phyloP scores from a whole-genome alignment of 2,888 invertebrate species.

The Diaperis boleti region DNA sequence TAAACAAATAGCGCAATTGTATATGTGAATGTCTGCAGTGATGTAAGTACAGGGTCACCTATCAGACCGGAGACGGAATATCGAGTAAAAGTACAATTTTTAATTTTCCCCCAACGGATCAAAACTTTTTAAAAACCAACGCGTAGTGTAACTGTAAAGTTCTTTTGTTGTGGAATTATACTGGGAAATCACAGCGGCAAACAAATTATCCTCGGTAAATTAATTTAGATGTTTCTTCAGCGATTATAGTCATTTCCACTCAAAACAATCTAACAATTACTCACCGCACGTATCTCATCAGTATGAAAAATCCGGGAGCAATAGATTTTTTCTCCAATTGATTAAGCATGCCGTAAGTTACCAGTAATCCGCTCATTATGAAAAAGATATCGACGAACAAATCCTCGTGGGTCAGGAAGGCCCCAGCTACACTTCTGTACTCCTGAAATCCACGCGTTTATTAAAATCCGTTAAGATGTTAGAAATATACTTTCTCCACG shows the following conservation, averaged over 20 bases:
- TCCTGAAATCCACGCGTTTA: conserved; percentile 51
- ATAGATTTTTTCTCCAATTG: conserved; percentile 64
- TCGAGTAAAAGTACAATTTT: too few species aligned
- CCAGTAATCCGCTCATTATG: conserved; percentile 72
- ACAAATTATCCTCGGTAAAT: background rate
- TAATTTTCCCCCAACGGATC: too few species aligned
- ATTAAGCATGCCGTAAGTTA: conserved; percentile 66
- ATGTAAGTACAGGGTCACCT: too few species aligned
- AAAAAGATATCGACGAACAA: conserved; percentile 76
- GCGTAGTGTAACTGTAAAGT: too few species aligned
- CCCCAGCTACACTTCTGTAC: conserved; percentile 61
- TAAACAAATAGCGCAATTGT: too few species aligned
- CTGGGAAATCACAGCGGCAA: background rate
- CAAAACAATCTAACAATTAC: conserved; percentile 34
- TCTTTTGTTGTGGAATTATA: too few species aligned
- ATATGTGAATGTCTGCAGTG: too few species aligned
- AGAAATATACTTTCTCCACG: conserved; percentile 68
- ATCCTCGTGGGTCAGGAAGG: conserved; percentile 72
- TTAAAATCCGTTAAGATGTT: background rate
- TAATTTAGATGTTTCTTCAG: background rate
- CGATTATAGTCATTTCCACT: too few species aligned
- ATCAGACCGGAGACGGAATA: too few species aligned
- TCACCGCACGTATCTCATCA: conserved; percentile 74
- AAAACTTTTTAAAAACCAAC: too few species aligned
- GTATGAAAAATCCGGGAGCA: conserved; percentile 68